Evolutionary conservation across 2,797 vertebrate genomes (phyloP), one percentile per base, ranked within the genome.

Genomic region (Spinus pinus): DNA sequence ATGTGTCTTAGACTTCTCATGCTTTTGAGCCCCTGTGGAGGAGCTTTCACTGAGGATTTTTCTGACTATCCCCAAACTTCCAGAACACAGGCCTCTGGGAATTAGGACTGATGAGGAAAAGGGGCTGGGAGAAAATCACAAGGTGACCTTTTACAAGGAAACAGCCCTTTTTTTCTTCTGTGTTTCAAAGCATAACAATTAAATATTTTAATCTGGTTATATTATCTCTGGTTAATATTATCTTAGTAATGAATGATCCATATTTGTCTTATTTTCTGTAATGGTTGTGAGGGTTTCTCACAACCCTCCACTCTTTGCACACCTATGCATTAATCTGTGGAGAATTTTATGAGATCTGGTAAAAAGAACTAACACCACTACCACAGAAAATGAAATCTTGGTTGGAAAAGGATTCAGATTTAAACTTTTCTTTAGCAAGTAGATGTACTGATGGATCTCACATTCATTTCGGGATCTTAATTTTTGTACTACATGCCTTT

Each of bases 261-360:
- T n/a, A 53, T 21, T 61, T 8, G 28, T 60, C 4, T 49, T 60
- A 21, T 53, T 74, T 84, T 64, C 42, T 33, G 1, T 21, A 62
- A 74, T 23, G 14, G 15, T 70, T 42, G 41, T 42, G 41, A 19
- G 18, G 8, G 17, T 2, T 46, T 62, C 25, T 85, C 24, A 78
- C 46, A 78, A 20, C 20, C 5, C n/a, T 87, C 42, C 28, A 22
- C 37, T 74, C 23, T 27, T 61, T 61, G 35, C 14, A 57, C 7
- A 49, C 0, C 0, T 15, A 16, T 17, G 30, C 15, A 14, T 24
- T 4, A 85, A 21, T n/a, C 33, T 51, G 27, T 0, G 1, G 20
- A 81, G 56, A 56, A 44, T 67, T 46, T 77, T 73, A 2, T 24
- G 51, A 73, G 49, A 37, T 24, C 35, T 28, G 12, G 4, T 58